phyloP scores from a whole-genome alignment of 2,797 vertebrate species.

The Artibeus jamaicensis region DNA sequence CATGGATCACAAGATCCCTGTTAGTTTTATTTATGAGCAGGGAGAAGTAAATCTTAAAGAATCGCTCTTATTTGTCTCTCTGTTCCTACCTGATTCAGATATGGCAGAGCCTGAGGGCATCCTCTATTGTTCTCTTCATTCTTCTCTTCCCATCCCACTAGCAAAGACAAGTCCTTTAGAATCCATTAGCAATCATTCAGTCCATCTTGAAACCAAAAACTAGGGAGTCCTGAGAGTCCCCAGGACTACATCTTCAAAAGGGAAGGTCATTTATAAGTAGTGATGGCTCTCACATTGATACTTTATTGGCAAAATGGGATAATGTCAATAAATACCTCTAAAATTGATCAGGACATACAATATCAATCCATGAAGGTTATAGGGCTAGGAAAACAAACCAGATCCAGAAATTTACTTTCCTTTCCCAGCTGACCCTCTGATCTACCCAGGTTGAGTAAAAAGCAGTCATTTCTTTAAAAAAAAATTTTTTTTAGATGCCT shows the following conservation, averaged over 20 bases:
- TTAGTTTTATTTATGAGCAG: neutral
- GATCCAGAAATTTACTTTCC: neutral
- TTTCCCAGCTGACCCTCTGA: neutral
- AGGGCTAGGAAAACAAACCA: conserved; percentile 10
- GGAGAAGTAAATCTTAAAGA: neutral
- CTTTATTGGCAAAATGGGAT: conserved; percentile 15
- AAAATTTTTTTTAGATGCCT: neutral
- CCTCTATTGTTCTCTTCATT: neutral
- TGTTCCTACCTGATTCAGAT: neutral
- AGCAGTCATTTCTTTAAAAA: neutral
- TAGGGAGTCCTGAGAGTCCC: neutral
- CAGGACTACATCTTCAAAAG: neutral
- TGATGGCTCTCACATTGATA: neutral
- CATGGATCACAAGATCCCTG: neutral
- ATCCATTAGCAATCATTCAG: neutral
- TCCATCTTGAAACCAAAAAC: neutral
- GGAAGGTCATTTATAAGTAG: neutral
- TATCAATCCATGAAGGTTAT: neutral
- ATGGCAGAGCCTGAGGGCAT: neutral
- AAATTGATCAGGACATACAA: neutral
- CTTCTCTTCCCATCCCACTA: neutral
- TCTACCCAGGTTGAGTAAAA: neutral
- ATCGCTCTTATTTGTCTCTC: neutral
- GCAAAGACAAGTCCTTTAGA: neutral
- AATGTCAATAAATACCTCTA: neutral